Evolutionary conservation across 2,888 invertebrate species (phyloP).

Genomic region (Melikaiella ostensackeni): DNA sequence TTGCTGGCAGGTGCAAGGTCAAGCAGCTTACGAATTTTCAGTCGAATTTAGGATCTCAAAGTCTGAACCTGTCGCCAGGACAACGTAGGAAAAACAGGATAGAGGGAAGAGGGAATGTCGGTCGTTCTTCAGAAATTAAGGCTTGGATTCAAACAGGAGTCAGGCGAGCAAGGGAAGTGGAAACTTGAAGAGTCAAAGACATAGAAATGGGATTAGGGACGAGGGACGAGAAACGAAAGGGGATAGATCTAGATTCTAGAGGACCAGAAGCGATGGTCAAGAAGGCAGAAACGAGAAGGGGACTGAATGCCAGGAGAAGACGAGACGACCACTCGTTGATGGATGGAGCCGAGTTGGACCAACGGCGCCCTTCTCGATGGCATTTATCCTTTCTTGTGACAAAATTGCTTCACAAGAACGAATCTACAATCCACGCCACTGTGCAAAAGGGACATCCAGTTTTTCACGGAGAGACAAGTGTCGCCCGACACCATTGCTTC

Average conservation of each 20-base stretch:
- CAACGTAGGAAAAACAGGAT: conserved; percentile 41
- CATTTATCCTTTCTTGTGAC: conserved; percentile 13
- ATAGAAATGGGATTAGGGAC: conserved; percentile 40
- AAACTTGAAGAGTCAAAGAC: conserved; percentile 45
- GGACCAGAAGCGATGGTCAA: conserved; percentile 44
- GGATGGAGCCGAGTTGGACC: conserved; percentile 54
- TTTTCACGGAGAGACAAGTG: conserved; percentile 74
- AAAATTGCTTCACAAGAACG: conserved; percentile 45
- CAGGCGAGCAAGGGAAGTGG: conserved; percentile 11
- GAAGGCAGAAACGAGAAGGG: conserved; percentile 42
- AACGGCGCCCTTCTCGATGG: conserved; percentile 56
- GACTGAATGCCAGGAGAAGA: conserved; percentile 45
- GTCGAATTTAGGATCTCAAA: conserved; percentile 2
- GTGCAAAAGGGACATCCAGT: conserved; percentile 69
- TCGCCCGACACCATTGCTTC: conserved; percentile 70
- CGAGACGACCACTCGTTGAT: conserved; percentile 48
- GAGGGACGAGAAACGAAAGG: conserved; percentile 40
- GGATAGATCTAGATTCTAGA: background rate
- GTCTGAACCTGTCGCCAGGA: conserved; percentile 8
- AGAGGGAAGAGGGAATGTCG: conserved; percentile 56
- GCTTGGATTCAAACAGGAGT: conserved; percentile 48
- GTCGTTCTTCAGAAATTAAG: conserved; percentile 63
- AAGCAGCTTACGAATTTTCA: conserved; percentile 21
- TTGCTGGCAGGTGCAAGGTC: conserved; percentile 27
- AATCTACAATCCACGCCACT: conserved; percentile 54